phyloP scores from a whole-genome alignment of 2,113 vertebrate species.

The Lontra canadensis region DNA sequence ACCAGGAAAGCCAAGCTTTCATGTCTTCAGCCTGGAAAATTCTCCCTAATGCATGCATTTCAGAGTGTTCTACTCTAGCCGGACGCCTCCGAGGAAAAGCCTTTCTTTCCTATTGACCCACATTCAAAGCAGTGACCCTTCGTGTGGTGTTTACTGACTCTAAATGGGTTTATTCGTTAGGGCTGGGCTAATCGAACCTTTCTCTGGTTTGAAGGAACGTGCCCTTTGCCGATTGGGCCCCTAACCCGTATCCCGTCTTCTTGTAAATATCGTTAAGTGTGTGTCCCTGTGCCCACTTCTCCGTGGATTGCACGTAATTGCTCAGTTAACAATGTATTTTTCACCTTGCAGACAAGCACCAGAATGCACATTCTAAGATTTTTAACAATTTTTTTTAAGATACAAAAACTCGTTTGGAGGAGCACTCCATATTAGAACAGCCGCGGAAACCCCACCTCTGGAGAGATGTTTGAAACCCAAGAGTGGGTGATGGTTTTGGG shows the following conservation, averaged over 20 bases:
- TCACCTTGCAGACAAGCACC: background rate
- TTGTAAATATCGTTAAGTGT: rapidly evolving
- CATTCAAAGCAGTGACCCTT: rapidly evolving
- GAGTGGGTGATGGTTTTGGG: background rate
- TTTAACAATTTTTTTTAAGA: background rate
- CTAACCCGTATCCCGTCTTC: rapidly evolving
- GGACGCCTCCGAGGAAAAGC: rapidly evolving
- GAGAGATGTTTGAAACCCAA: background rate
- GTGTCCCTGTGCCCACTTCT: rapidly evolving
- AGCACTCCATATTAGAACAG: background rate
- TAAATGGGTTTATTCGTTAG: rapidly evolving
- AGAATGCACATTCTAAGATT: background rate
- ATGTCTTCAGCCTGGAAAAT: background rate
- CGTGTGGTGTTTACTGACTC: rapidly evolving
- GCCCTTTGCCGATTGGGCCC: rapidly evolving
- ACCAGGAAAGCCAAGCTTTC: too few relatives aligned
- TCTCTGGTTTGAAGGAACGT: too few relatives aligned
- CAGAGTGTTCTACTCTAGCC: background rate
- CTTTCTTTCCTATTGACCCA: rapidly evolving
- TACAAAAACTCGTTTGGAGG: background rate
- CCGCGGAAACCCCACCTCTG: background rate
- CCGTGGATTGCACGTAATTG: rapidly evolving
- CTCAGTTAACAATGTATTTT: too few relatives aligned
- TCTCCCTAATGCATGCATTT: rapidly evolving
- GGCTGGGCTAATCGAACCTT: rapidly evolving